phyloP scores from a whole-genome alignment of 2,797 vertebrate genomes.

The Florisuga fusca region DNA sequence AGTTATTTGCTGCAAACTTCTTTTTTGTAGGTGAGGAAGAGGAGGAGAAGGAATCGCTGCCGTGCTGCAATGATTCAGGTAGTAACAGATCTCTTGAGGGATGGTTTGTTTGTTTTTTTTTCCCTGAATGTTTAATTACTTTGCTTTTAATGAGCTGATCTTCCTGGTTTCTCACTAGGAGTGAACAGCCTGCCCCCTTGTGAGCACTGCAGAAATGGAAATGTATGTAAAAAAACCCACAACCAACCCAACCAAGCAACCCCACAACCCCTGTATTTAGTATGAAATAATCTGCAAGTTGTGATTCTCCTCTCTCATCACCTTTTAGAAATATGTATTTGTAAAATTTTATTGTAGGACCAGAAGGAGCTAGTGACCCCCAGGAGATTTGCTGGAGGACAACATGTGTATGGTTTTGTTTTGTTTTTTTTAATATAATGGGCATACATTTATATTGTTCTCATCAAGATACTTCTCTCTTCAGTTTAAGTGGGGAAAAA shows the following conservation, averaged over 20 bases:
- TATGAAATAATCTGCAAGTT: neutral
- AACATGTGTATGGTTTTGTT: conserved; percentile 78
- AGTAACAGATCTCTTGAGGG: neutral
- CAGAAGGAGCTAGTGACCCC: conserved; percentile 84
- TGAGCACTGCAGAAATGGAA: conserved; percentile 53
- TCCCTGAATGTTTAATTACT: neutral
- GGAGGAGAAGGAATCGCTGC: neutral
- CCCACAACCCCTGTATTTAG: neutral
- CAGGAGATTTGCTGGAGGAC: conserved; percentile 80
- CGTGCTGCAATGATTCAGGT: neutral
- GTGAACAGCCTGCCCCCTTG: conserved; percentile 8
- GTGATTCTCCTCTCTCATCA: neutral
- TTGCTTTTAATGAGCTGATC: neutral
- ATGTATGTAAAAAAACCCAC: conserved; percentile 35
- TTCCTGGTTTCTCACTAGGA: conserved; percentile 37
- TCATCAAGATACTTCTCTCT: neutral
- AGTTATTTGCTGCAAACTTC: neutral
- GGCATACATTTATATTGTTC: neutral
- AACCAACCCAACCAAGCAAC: too few relatives aligned
- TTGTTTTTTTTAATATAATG: neutral
- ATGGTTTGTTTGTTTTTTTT: fast-evolving
- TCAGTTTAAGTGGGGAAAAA: neutral
- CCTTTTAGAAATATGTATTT: neutral
- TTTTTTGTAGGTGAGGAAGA: conserved; percentile 1
- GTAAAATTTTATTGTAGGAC: conserved; percentile 74